Evolutionary conservation across 1,140 invertebrate species (phyloP).

Genomic region (Ooceraea biroi): DNA sequence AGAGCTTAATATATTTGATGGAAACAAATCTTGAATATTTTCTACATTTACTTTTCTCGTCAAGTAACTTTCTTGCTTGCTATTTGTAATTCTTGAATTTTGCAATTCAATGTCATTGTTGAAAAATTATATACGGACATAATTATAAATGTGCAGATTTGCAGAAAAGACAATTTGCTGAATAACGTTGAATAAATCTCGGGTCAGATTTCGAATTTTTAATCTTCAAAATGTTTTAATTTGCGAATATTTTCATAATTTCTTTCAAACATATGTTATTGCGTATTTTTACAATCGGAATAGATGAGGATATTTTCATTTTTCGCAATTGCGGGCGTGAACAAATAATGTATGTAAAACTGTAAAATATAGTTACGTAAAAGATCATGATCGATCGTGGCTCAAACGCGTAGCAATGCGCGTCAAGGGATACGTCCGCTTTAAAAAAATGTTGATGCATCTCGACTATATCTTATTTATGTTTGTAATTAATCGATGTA

Average conservation of each 20-base stretch:
- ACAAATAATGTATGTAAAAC: conserved; percentile 43
- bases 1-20: too few relatives aligned
- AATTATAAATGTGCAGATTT: conserved; percentile 6
- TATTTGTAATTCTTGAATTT: too few relatives aligned
- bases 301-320: neutral
- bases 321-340: neutral
- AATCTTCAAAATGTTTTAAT: neutral
- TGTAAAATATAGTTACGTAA: conserved; percentile 54
- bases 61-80: neutral
- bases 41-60: neutral
- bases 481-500: conserved; percentile 75
- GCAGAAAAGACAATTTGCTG: neutral
- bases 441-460: conserved; percentile 44
- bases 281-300: neutral
- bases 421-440: conserved; percentile 46
- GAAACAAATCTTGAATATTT: neutral
- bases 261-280: neutral
- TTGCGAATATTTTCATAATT: neutral
- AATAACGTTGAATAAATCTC: neutral
- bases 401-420: conserved; percentile 21
- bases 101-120: too few relatives aligned
- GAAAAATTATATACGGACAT: too few relatives aligned
- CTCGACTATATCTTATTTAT: conserved; percentile 71
- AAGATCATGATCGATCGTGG: conserved; percentile 20
- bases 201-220: neutral